Conservation (phyloP, 2,113 vertebrate species). For the Oenanthe melanoleuca region DNA sequence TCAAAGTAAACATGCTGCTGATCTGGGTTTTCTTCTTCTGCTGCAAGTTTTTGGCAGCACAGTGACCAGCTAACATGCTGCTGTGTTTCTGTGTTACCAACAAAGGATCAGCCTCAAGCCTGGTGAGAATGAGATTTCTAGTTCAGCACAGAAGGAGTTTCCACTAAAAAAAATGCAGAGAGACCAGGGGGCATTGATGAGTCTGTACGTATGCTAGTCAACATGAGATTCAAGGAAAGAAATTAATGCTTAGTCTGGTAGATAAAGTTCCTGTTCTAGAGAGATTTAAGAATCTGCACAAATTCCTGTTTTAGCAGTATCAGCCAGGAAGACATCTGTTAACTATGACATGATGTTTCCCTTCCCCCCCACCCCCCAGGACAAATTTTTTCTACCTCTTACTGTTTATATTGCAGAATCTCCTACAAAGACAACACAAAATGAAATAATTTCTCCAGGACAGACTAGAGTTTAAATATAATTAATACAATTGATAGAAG, state of each 20-base stretch:
- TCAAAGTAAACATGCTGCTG: background rate
- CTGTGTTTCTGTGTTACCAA: background rate
- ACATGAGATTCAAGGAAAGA: background rate
- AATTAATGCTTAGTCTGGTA: background rate
- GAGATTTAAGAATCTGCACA: background rate
- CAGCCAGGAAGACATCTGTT: conserved; percentile 67
- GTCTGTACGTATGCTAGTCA: background rate
- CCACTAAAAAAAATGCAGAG: background rate
- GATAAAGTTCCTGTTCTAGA: conserved; percentile 2
- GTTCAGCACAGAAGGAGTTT: background rate
- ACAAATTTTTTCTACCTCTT: background rate
- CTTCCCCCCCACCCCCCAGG: background rate
- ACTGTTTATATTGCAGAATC: background rate
- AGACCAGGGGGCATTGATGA: background rate
- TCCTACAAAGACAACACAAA: background rate
- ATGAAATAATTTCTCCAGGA: background rate
- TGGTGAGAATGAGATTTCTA: background rate
- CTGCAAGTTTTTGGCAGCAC: background rate
- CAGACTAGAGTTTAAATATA: background rate
- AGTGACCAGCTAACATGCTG: background rate
- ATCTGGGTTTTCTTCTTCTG: background rate
- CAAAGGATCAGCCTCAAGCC: background rate
- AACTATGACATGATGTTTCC: conserved; percentile 38
- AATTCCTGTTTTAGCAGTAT: conserved; percentile 40
- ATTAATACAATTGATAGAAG: background rate